Conservation (phyloP, 2,888 invertebrate species). For the Pheosia tremula region DNA sequence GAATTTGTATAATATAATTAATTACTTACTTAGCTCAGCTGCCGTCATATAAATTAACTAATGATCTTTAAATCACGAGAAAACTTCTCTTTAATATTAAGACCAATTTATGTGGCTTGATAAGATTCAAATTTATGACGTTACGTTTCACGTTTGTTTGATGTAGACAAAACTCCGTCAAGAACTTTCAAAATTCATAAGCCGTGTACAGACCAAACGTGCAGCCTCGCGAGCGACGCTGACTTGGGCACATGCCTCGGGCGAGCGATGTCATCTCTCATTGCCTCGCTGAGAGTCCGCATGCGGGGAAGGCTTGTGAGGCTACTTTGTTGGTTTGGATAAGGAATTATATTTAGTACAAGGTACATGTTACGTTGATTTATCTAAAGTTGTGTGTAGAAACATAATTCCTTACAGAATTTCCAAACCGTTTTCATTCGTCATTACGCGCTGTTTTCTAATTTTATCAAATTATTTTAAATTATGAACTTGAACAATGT, state of each 20-base stretch:
- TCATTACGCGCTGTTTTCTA: not conserved
- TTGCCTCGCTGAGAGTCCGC: too few species aligned
- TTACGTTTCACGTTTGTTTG: not conserved
- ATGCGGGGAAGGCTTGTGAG: too few species aligned
- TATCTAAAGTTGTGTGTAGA: not conserved
- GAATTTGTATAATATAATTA: conserved; percentile 18
- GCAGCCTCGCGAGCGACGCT: too few species aligned
- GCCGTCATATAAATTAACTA: conserved; percentile 9
- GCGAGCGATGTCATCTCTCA: too few species aligned
- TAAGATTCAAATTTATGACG: not conserved
- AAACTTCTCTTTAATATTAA: conserved; percentile 1
- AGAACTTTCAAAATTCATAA: not conserved
- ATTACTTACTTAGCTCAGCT: conserved; percentile 6
- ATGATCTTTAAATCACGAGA: conserved; percentile 15
- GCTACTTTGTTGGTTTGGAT: too few species aligned
- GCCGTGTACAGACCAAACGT: not conserved
- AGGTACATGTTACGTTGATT: not conserved
- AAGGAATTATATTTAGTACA: not conserved
- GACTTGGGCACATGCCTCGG: too few species aligned
- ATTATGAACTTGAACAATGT: not conserved
- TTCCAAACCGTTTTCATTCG: not conserved
- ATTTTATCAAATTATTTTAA: not conserved
- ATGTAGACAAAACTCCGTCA: not conserved
- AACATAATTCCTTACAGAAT: not conserved
- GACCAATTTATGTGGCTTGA: not conserved